Percentiles rank a stretch among this genome's conserved stretches.
Conservation (phyloP, 2,113 vertebrate species). For the Cynopterus brachyotis region DNA sequence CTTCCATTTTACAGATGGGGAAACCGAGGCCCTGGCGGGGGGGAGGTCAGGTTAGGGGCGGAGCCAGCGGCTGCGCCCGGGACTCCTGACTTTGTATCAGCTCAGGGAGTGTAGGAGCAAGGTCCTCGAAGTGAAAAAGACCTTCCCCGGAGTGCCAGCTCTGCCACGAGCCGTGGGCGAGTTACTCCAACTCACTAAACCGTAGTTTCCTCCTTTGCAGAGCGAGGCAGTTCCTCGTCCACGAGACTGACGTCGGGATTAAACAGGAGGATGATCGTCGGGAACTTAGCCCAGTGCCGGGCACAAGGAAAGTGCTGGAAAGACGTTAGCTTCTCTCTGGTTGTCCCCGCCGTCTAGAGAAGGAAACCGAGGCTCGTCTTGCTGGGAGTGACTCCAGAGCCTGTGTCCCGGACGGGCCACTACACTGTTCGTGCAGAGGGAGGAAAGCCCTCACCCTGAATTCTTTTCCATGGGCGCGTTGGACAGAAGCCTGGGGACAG, state of each 20-base stretch:
- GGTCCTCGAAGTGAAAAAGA: not conserved
- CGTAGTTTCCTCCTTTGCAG: not conserved
- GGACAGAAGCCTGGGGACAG: not conserved
- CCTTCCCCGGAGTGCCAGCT: not conserved
- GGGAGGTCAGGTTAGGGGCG: not conserved
- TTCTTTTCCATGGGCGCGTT: not conserved
- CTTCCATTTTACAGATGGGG: not conserved
- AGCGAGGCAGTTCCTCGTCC: not conserved
- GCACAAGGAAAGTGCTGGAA: not conserved
- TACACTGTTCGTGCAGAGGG: fast-evolving
- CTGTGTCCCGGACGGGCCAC: not conserved
- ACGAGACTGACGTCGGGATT: not conserved
- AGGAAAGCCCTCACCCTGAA: too few relatives aligned
- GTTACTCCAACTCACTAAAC: not conserved
- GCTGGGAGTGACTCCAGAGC: not conserved
- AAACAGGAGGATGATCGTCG: not conserved
- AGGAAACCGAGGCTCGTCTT: not conserved
- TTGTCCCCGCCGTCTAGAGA: not conserved
- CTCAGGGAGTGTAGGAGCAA: not conserved
- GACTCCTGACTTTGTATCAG: not conserved
- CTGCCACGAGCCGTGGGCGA: too few relatives aligned
- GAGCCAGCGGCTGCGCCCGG: not conserved
- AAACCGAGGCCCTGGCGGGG: not conserved
- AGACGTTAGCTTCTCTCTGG: too few relatives aligned
- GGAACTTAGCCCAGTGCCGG: not conserved